A percentile compares a stretch with the other conserved stretches of the same genome.
These are phyloP conservation scores for Pelvicachromis taeniatus DNA, from an alignment of 2,113 vertebrate species.

Conservation along the genomic window DNA sequence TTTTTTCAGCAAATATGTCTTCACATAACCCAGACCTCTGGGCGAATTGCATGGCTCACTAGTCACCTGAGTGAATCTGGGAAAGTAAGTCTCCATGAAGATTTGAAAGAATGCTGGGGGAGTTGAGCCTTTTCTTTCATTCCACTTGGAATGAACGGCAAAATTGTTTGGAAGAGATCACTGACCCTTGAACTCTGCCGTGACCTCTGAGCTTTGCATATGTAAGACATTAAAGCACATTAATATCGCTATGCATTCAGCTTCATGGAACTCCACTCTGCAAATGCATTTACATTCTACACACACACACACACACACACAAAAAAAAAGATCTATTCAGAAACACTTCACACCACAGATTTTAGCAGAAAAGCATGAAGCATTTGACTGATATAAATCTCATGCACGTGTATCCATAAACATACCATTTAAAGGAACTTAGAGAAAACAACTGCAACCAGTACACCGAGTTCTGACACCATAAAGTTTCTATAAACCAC, in stretches of 20 bases:
- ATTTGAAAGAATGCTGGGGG: conserved; percentile 65
- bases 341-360: neutral
- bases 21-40: neutral
- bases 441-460: neutral
- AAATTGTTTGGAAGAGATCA: conserved; percentile 78
- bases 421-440: neutral
- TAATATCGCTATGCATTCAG: conserved; percentile 62
- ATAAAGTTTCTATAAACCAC: conserved; percentile 31
- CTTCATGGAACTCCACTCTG: conserved; percentile 3
- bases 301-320: neutral
- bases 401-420: neutral
- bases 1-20: neutral
- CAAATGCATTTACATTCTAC: neutral
- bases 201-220: conserved; percentile 74
- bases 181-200: conserved; percentile 68
- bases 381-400: neutral
- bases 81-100: conserved; percentile 47
- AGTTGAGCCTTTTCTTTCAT: conserved; percentile 64
- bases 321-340: neutral
- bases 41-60: neutral
- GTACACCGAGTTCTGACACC: neutral
- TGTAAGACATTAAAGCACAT: conserved; percentile 78
- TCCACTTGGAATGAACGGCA: conserved; percentile 70
- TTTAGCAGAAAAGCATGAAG: neutral
- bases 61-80: conserved; percentile 26